A percentile compares a stretch with the other conserved stretches of the same genome.
phyloP scores from a whole-genome alignment of 2,888 invertebrate genomes.

The Lymantria monacha region DNA sequence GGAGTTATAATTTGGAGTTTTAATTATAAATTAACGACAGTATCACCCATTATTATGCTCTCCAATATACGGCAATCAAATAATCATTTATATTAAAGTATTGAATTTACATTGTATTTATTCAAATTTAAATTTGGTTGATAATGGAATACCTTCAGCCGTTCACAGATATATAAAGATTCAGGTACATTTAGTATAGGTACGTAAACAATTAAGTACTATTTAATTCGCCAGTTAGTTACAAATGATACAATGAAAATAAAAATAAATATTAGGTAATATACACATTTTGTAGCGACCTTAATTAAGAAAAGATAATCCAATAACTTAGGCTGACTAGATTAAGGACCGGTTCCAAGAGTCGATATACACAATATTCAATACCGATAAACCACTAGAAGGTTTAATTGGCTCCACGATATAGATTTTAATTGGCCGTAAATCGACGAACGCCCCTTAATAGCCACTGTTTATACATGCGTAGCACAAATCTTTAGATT shows the following conservation, averaged over 20 bases:
- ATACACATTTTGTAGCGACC: slow-evolving; percentile 18
- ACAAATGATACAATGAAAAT: slow-evolving; percentile 5
- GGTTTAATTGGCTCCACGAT: slow-evolving; percentile 73
- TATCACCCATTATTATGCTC: too few species aligned
- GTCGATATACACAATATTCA: slow-evolving; percentile 55
- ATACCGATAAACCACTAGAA: slow-evolving; percentile 64
- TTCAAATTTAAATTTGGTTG: too few species aligned
- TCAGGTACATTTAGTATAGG: too few species aligned
- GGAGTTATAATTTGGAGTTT: too few species aligned
- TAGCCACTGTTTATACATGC: slow-evolving; percentile 45
- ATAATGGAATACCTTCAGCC: too few species aligned
- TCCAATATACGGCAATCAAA: too few species aligned
- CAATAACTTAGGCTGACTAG: slow-evolving; percentile 19
- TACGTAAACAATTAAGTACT: too few species aligned
- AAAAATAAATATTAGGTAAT: slow-evolving; percentile 8
- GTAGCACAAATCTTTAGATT: slow-evolving; percentile 46
- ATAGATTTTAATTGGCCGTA: slow-evolving; percentile 77
- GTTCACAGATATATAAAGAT: too few species aligned
- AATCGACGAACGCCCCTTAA: slow-evolving; percentile 59
- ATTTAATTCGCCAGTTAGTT: too few species aligned
- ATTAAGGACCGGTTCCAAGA: slow-evolving; percentile 36
- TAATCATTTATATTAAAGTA: too few species aligned
- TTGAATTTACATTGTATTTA: too few species aligned
- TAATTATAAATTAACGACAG: too few species aligned
- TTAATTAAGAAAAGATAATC: slow-evolving; percentile 35